Evolutionary conservation across 1,140 invertebrate genomes (phyloP), one percentile per base, ranked within the genome.

Genomic region (Drepana arcuata): DNA sequence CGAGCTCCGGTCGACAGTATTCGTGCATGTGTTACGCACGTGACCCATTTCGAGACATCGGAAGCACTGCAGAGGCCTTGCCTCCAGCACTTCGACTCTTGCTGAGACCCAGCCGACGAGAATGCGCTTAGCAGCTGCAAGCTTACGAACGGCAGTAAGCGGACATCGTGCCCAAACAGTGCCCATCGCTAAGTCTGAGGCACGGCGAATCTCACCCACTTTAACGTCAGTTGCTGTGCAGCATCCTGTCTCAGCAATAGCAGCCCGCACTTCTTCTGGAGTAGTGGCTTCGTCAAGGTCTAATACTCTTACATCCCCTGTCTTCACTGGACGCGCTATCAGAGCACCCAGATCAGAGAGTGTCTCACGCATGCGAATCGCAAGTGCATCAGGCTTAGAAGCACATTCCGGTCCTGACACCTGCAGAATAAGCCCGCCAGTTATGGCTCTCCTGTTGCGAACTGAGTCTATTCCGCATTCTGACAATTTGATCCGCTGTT

Each of bases 251-350:
- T 10, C 14, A 1, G 31, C 31, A 2, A 33, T 10, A 11, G 18
- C 18, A 2, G 5, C 6, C 1, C 2, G 10, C 2, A 33, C 31
- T n/a, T 49, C 46, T 7, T 28, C 23, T 26, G 26, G 4, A 5
- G 41, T 40, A n/a, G 43, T 23, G 7, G 46, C 38, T 0, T 54
- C 46, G 6, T 49, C 51, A 0, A 54, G 16, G 6, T 45, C 46
- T 32, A 39, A 28, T 0, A 54, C 31, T 2, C 45, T 35, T 1
- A 38, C 12, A 10, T 54, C 45, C 10, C 18, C 38, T 9, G n/a
- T 30, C 13, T 53, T 53, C 7, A n/a, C n/a, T 3, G 49, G 49
- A 1, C 50, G 30, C 2, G 34, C 13, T 1, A 48, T 34, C 0
- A 14, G 30, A 0, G 42, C 44, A 2, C 14, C 34, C 13, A 39